A percentile compares a stretch with the other conserved stretches of the same genome.
These are phyloP conservation scores for Caenorhabditis inopinata DNA, from an alignment of 1,140 invertebrate species.

Conservation along the genomic window DNA sequence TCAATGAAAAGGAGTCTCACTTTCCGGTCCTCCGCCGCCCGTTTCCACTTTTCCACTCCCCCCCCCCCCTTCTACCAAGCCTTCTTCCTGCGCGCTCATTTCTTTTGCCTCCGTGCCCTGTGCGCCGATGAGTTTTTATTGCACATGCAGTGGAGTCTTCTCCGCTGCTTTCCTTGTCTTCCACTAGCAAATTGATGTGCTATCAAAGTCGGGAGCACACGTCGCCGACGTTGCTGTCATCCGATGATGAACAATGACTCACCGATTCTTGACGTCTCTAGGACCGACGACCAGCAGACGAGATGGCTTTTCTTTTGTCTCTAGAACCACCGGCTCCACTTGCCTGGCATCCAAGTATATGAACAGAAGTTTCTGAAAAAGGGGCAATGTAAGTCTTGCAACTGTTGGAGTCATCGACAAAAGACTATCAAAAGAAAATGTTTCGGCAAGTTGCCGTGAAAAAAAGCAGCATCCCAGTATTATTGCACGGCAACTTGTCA, in stretches of 20 bases:
- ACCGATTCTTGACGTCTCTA: conserved; percentile 30
- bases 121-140: conserved; percentile 26
- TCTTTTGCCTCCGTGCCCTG: not conserved
- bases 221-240: not conserved
- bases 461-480: too few relatives aligned
- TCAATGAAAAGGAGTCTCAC: conserved; percentile 14
- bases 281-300: conserved; percentile 14
- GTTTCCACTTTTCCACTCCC: too few relatives aligned
- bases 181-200: conserved; percentile 11
- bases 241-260: not conserved
- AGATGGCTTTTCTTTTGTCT: conserved; percentile 27
- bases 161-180: not conserved
- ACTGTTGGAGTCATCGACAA: not conserved
- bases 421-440: too few relatives aligned
- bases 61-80: too few relatives aligned
- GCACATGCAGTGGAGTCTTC: not conserved
- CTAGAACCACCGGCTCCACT: not conserved
- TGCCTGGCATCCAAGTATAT: not conserved
- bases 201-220: not conserved
- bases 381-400: not conserved
- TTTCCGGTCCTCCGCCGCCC: not conserved
- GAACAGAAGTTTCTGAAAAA: conserved; percentile 9
- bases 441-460: too few relatives aligned
- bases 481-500: too few relatives aligned
- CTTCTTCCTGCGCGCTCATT: too few relatives aligned